These are phyloP conservation scores for Scaptomyza reducta DNA, from an alignment of 2,888 invertebrate genomes.

Conservation along the genomic window DNA sequence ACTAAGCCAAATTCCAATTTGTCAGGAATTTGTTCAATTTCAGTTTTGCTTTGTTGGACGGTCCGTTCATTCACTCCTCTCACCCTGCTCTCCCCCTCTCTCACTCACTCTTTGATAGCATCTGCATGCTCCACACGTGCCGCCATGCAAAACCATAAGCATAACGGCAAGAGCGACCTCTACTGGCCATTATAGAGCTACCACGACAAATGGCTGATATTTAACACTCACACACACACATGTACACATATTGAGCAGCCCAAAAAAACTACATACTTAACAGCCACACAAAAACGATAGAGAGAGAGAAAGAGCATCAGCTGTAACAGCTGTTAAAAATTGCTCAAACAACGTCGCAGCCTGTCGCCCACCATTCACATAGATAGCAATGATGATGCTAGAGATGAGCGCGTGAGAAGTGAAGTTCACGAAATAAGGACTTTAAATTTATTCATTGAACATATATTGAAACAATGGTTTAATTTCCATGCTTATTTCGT, in stretches of 20 bases:
- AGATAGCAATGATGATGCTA: conserved; percentile 41
- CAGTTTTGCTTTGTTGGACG: conserved; percentile 73
- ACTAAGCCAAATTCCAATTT: conserved; percentile 83
- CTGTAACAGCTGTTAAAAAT: conserved; percentile 69
- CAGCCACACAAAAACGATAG: conserved; percentile 58
- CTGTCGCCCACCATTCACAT: conserved; percentile 34
- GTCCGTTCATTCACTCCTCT: conserved; percentile 25
- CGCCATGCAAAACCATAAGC: conserved; percentile 78
- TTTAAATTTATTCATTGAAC: no score
- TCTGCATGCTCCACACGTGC: conserved; percentile 74
- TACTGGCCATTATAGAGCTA: conserved; percentile 74
- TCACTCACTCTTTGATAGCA: conserved; percentile 23
- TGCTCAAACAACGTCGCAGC: conserved; percentile 66
- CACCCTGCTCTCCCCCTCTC: not conserved
- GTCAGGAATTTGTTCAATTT: conserved; percentile 84
- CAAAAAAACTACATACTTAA: conserved; percentile 74
- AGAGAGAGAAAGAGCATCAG: conserved; percentile 24
- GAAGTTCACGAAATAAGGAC: no score
- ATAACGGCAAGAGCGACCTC: conserved; percentile 63
- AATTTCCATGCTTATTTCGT: no score
- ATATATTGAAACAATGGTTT: no score
- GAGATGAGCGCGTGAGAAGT: conserved; percentile 36
- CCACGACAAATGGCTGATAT: conserved; percentile 78
- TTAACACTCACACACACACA: conserved; percentile 62
- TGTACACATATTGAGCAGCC: conserved; percentile 15